phyloP scores from a whole-genome alignment of 2,888 invertebrate species.

The Eupithecia abbreviata region DNA sequence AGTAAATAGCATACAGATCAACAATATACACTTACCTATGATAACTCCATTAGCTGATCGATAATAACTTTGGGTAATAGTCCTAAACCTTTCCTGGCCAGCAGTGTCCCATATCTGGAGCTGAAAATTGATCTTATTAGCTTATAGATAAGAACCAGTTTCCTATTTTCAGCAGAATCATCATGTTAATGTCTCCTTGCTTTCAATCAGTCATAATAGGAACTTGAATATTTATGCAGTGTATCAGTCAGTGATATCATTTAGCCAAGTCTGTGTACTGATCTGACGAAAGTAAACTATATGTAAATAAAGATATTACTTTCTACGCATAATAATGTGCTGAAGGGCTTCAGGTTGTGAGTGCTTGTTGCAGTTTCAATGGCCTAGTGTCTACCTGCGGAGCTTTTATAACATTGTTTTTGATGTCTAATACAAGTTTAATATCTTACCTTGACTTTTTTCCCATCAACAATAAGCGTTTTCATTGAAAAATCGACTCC shows the following conservation, averaged over 20 bases:
- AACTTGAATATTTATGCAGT: background rate
- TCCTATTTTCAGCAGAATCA: background rate
- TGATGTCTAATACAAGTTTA: slow-evolving; percentile 40
- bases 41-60: slow-evolving; percentile 98
- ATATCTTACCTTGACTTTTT: slow-evolving; percentile 93
- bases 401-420: background rate
- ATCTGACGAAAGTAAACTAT: background rate
- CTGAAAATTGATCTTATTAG: slow-evolving; percentile 68
- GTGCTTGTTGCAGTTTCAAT: background rate
- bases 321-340: background rate
- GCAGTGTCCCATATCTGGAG: slow-evolving; percentile 99
- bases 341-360: background rate
- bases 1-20: background rate
- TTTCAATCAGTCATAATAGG: background rate
- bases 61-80: slow-evolving; percentile 98
- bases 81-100: slow-evolving; percentile 97
- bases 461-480: slow-evolving; percentile 96
- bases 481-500: slow-evolving; percentile 99
- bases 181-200: background rate
- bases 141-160: background rate
- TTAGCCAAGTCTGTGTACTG: background rate
- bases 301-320: background rate
- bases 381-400: background rate
- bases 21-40: slow-evolving; percentile 85
- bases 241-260: too few species aligned